Conservation (phyloP, 2,113 vertebrate species). For the Panurus biarmicus region DNA sequence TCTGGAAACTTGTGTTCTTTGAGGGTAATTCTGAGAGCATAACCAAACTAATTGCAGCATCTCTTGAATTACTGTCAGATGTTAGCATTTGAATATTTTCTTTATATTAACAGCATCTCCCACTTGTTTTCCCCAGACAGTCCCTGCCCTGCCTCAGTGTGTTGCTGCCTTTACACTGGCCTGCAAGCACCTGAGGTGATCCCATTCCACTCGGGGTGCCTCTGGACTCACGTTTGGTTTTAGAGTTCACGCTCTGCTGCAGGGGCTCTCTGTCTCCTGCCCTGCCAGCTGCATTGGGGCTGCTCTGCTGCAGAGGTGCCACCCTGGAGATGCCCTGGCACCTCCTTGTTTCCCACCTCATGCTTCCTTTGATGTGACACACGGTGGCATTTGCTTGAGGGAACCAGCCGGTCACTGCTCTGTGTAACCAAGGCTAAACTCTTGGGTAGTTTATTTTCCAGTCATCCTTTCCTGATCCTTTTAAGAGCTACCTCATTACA, state of each 20-base stretch:
- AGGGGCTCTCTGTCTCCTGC: background rate
- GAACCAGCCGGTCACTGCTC: background rate
- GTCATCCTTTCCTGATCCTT: background rate
- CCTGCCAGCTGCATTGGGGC: background rate
- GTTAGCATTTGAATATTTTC: background rate
- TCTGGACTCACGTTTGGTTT: background rate
- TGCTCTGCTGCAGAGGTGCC: background rate
- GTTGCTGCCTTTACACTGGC: background rate
- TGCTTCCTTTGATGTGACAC: background rate
- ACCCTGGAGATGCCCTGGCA: background rate
- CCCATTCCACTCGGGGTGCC: accelerated
- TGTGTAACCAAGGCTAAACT: accelerated
- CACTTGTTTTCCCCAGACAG: background rate
- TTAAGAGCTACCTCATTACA: background rate
- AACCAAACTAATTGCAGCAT: background rate
- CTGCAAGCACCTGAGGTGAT: background rate
- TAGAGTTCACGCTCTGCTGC: background rate
- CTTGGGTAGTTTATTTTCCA: background rate
- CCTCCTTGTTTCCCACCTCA: background rate
- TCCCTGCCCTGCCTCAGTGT: accelerated
- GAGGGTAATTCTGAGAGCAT: background rate
- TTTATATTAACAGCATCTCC: background rate
- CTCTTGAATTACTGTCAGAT: background rate
- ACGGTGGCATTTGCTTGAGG: background rate
- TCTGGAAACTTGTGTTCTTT: background rate